These are phyloP conservation scores for Spialia ferax DNA, from an alignment of 2,888 invertebrate genomes.

Conservation along the genomic window DNA sequence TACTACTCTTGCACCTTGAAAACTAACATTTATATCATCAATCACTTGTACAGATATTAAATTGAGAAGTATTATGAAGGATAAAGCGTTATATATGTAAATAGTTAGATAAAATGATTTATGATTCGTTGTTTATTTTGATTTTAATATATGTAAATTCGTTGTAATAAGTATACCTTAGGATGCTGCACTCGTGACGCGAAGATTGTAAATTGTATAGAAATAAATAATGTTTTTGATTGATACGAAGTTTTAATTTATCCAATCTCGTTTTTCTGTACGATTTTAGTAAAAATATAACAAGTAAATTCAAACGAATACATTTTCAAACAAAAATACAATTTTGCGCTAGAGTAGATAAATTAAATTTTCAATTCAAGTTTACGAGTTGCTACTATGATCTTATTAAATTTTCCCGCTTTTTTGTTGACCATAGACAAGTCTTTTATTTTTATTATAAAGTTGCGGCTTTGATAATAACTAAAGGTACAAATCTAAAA, in stretches of 20 bases:
- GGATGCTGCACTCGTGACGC: conserved; percentile 69
- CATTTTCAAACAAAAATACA: too few species aligned
- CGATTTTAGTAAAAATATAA: background rate
- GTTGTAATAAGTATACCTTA: conserved; percentile 62
- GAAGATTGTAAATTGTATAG: conserved; percentile 75
- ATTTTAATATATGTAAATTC: conserved; percentile 60
- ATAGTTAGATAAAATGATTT: conserved; percentile 52
- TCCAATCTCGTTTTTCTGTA: background rate
- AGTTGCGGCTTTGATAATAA: background rate
- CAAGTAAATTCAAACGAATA: background rate
- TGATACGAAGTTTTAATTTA: conserved; percentile 56
- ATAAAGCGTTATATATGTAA: conserved; percentile 57
- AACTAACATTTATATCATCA: conserved; percentile 4
- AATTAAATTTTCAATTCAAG: too few species aligned
- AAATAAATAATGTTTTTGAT: conserved; percentile 79
- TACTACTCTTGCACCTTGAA: conserved; percentile 14
- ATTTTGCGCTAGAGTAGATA: too few species aligned
- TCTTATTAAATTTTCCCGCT: conserved; percentile 13
- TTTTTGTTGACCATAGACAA: conserved; percentile 8
- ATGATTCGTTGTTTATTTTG: conserved; percentile 41
- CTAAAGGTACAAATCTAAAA: background rate
- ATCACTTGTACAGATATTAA: conserved; percentile 34
- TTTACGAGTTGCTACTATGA: too few species aligned
- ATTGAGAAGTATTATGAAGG: conserved; percentile 22
- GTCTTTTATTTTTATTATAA: background rate